phyloP scores from a whole-genome alignment of 2,797 vertebrate genomes.

The Brotogeris chrysoptera region DNA sequence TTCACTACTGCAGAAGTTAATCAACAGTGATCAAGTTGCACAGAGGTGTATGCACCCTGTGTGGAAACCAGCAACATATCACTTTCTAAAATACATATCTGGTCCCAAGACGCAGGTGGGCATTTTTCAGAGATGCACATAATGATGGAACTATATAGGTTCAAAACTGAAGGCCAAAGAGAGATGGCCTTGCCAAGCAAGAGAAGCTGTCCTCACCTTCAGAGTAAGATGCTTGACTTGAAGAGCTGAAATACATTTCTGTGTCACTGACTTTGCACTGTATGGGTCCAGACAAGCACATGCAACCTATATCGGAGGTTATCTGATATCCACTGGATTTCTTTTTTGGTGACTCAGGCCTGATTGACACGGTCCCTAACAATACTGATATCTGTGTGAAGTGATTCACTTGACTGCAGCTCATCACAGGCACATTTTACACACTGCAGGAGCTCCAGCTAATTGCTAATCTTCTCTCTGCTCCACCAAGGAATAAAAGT shows the following conservation, averaged over 20 bases:
- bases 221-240: neutral
- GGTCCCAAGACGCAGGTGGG: neutral
- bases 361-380: neutral
- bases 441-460: neutral
- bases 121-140: neutral
- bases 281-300: neutral
- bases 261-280: neutral
- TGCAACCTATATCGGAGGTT: conserved; percentile 38
- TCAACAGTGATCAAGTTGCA: neutral
- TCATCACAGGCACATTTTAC: conserved; percentile 25
- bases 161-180: neutral
- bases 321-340: neutral
- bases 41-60: neutral
- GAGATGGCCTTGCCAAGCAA: neutral
- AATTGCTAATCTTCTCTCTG: neutral
- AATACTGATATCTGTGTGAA: neutral
- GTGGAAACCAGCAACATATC: neutral
- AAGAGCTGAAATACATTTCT: neutral
- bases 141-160: neutral
- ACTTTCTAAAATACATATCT: neutral
- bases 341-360: neutral
- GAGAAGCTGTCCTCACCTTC: neutral
- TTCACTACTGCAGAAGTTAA: neutral
- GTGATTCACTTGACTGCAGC: neutral
- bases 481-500: neutral